phyloP scores from a whole-genome alignment of 64 coral and sea anemone genomes.

The Montipora sp. region DNA sequence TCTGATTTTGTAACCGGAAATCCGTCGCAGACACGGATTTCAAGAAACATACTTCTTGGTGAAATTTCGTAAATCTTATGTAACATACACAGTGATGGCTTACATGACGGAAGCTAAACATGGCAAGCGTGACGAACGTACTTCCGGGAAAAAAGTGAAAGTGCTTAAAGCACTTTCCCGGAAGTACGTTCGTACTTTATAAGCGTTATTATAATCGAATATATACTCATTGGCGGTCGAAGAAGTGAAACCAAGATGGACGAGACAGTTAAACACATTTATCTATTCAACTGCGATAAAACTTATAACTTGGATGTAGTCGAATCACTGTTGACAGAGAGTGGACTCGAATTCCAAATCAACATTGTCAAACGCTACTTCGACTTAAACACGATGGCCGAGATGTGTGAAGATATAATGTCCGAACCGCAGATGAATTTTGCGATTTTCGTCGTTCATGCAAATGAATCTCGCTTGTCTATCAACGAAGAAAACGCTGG shows the following conservation, averaged over 20 bases:
- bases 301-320: conserved; percentile 58
- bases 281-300: conserved; percentile 82
- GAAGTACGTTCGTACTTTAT: too few species aligned
- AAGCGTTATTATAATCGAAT: too few species aligned
- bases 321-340: neutral
- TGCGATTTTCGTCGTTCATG: conserved; percentile 85
- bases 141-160: too few species aligned
- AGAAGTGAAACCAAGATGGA: neutral
- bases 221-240: too few species aligned
- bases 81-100: too few species aligned
- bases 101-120: too few species aligned
- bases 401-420: neutral
- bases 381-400: conserved; percentile 52
- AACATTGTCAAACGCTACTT: conserved; percentile 44
- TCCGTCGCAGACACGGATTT: too few species aligned
- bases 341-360: neutral
- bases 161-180: too few species aligned
- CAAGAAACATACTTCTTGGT: too few species aligned
- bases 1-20: too few species aligned
- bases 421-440: conserved; percentile 29
- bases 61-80: too few species aligned
- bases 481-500: conserved; percentile 73
- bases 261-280: neutral
- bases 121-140: too few species aligned
- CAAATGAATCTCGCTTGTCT: conserved; percentile 71